phyloP scores from a whole-genome alignment of 2,797 vertebrate genomes.

The Oryzias dopingdopingensis region DNA sequence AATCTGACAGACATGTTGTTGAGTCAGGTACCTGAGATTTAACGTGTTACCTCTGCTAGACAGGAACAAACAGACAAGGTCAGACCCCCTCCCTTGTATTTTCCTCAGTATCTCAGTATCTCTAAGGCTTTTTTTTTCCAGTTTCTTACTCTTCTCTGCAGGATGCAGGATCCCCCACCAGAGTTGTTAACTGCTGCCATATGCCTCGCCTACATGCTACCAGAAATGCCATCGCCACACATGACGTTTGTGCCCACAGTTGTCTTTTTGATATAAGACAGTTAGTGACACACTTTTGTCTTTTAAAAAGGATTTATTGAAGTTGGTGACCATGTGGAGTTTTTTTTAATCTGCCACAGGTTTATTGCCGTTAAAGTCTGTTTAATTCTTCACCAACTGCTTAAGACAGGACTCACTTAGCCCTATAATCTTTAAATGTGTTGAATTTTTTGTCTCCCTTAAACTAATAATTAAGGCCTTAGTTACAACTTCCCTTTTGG shows the following conservation, averaged over 20 bases:
- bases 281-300: slow-evolving; percentile 27
- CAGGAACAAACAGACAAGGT: slow-evolving; percentile 8
- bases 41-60: slow-evolving; percentile 4
- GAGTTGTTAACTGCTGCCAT: slow-evolving; percentile 52
- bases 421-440: too few species aligned
- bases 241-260: slow-evolving; percentile 21
- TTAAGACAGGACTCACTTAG: not conserved
- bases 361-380: slow-evolving; percentile 23
- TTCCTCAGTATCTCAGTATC: not conserved
- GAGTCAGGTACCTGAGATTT: not conserved
- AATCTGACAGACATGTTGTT: slow-evolving; percentile 4
- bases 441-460: too few species aligned
- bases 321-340: slow-evolving; percentile 14
- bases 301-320: slow-evolving; percentile 54
- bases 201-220: slow-evolving; percentile 15
- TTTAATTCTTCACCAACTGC: not conserved
- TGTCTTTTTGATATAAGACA: slow-evolving; percentile 19
- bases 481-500: too few species aligned
- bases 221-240: not conserved
- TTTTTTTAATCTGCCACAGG: slow-evolving; percentile 32
- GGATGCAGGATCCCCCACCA: slow-evolving; percentile 37
- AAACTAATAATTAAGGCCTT: too few species aligned
- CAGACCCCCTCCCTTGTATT: slow-evolving; percentile 3
- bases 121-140: not conserved
- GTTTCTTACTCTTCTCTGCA: slow-evolving; percentile 29